Evolutionary conservation across 2,888 invertebrate genomes (phyloP), one percentile per base, ranked within the genome.

Genomic region (Stictocephala bisonia): DNA sequence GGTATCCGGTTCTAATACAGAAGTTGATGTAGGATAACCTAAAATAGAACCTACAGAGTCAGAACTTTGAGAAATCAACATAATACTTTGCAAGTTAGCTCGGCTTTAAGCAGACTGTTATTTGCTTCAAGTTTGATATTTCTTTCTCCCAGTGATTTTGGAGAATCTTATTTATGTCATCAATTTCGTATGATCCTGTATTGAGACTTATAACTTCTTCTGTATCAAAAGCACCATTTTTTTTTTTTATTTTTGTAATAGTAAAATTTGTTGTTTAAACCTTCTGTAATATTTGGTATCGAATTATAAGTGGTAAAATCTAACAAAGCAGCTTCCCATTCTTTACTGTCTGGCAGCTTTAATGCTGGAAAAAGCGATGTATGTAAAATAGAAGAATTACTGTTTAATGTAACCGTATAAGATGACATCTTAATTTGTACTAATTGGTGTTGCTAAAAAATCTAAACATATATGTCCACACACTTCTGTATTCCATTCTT

Each of bases 401-500:
- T n/a, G n/a, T n/a, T n/a, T n/a, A n/a, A n/a, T n/a, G n/a, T n/a
- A n/a, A n/a, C n/a, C n/a, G 7, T 24, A 20, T 48, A 9, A 48
- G 20, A 24, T 4, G 24, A 15, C 20, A 20, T 24, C 11, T 48
- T 48, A 7, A 48, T n/a, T n/a, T n/a, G n/a, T 3, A 48, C 50
- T 48, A 11, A 48, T 15, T 7, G 20, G 7, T 22, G 50, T 15
- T 22, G 9, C 50, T 15, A 48, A 11, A 48, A 48, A 48, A 9
- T 48, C 50, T 48, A 48, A 48, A 48, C 44, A 44, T 44, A 44
- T 15, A 44, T 44, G 44, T 6, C 44, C 11, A 18, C n/a, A n/a
- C n/a, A n/a, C n/a, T n/a, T n/a, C n/a, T n/a, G n/a, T n/a, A n/a
- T n/a, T n/a, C n/a, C n/a, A n/a, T 15, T 15, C n/a, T 44, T 15